Conservation (phyloP, 2,113 vertebrate genomes). For the Rutilus rutilus region DNA sequence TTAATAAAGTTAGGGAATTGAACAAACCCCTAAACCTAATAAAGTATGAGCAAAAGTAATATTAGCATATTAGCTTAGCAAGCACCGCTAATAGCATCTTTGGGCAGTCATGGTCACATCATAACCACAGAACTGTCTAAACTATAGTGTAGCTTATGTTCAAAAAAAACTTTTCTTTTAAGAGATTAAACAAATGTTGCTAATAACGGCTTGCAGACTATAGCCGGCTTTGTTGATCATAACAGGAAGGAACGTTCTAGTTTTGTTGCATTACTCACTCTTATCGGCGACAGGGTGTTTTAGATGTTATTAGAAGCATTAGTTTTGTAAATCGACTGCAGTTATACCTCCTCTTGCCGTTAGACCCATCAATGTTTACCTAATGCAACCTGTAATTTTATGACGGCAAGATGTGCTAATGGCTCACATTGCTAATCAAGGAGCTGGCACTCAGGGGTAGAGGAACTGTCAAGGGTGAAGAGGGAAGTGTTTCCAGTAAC, state of each 20-base stretch:
- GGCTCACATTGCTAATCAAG: conserved; percentile 6
- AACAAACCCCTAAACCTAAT: background rate
- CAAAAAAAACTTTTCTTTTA: too few species aligned
- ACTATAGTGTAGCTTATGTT: background rate
- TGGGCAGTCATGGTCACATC: background rate
- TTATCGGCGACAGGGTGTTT: background rate
- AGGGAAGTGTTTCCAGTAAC: conserved; percentile 49
- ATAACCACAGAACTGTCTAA: background rate
- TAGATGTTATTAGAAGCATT: background rate
- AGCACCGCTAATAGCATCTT: background rate
- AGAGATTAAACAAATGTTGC: background rate
- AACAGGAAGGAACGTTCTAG: background rate
- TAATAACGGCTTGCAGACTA: background rate
- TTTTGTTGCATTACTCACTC: background rate
- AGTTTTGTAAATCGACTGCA: background rate
- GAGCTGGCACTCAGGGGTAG: conserved; percentile 5
- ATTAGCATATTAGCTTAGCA: background rate
- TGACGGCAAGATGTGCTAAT: background rate
- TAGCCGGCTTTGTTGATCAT: background rate
- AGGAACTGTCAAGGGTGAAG: conserved; percentile 20
- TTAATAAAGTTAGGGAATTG: background rate
- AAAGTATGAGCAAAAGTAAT: background rate
- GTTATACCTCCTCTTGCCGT: background rate
- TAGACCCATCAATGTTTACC: conserved; percentile 1
- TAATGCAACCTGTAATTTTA: conserved; percentile 8